Base-by-base conservation (phyloP, 2,797 vertebrate genomes). In the Acanthurus tractus region DNA sequence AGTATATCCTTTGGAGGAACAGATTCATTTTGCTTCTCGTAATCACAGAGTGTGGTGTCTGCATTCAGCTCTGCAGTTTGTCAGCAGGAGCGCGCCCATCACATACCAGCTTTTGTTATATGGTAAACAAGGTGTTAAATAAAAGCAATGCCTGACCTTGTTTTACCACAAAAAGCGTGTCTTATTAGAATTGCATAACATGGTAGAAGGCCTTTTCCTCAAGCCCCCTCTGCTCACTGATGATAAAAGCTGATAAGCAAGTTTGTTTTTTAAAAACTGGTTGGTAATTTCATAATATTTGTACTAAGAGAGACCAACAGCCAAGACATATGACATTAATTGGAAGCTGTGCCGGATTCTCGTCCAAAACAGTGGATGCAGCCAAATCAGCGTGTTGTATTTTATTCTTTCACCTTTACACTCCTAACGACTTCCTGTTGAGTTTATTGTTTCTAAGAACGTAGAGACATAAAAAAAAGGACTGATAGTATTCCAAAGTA, bases 271-370 rank as follows among this genome's bases (percentile, higher is more conserved):
- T 3, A 79, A 74, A 86, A 75, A 71, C 72, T 55, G 70, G 56
- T 76, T 74, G 45, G 25, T 53, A 64, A 82, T 86, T 90, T 61
- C 84, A 87, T 71, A 88, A 93, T 79, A 83, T 90, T 88, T 91
- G 54, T 44, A 55, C 38, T 55, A 6, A 0, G 11, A 45, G 40
- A 46, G 54, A 58, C 65, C 14, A 49, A 58, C 76, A 63, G 42
- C 40, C 52, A 44, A 65, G 79, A 57, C 74, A 6, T 78, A 68
- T 76, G 73, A 70, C 81, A 53, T 49, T 20, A 55, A 63, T 48
- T 71, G 20, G 70, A 82, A 73, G 40, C 42, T 3, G 20, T 54
- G 29, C 52, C 17, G 53, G 53, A 69, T 59, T 68, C 36, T 38
- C 1, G 6, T 70, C 53, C 38, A 42, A 74, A 83, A 58, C 44